Conservation (phyloP, 2,888 invertebrate genomes). For the Ochlodes sylvanus region DNA sequence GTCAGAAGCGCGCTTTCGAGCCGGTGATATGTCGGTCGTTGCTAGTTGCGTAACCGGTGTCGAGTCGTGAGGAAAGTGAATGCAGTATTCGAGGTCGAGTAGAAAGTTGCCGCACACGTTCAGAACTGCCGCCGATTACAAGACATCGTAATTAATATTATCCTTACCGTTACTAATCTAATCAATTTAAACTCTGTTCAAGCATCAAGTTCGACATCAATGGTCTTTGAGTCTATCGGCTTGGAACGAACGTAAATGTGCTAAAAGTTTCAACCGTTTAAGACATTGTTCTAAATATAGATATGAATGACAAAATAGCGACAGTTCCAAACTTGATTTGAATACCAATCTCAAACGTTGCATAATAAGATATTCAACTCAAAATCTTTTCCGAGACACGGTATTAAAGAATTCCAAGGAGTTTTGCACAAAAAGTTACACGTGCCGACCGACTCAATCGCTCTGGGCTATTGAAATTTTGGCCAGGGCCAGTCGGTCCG, state of each 20-base stretch:
- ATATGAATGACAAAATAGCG: conserved; percentile 30
- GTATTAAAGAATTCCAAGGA: conserved; percentile 73
- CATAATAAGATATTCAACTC: conserved; percentile 80
- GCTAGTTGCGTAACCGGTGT: conserved; percentile 80
- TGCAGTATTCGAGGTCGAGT: conserved; percentile 83
- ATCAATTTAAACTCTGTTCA: conserved; percentile 28
- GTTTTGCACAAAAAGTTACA: conserved; percentile 82
- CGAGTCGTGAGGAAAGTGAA: conserved; percentile 82
- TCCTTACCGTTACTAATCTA: conserved; percentile 49
- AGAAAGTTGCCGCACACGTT: conserved; percentile 77
- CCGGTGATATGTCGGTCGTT: conserved; percentile 68
- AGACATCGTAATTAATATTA: conserved; percentile 49
- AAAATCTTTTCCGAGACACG: conserved; percentile 62
- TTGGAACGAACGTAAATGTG: neutral
- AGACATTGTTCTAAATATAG: conserved; percentile 27
- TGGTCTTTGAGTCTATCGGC: neutral
- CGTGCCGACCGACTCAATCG: conserved; percentile 75
- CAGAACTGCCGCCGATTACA: conserved; percentile 51
- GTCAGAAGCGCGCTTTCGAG: conserved; percentile 54
- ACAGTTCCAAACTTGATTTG: conserved; percentile 40
- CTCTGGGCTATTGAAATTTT: conserved; percentile 81
- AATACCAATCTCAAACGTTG: conserved; percentile 66
- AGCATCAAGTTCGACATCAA: neutral
- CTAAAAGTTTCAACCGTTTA: conserved; percentile 52
- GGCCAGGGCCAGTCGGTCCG: conserved; percentile 67